Percentiles rank a stretch among this genome's conserved stretches.
These are phyloP conservation scores for Lepilemur ruficaudatus DNA, from an alignment of 2,797 vertebrate genomes.

Conservation along the genomic window DNA sequence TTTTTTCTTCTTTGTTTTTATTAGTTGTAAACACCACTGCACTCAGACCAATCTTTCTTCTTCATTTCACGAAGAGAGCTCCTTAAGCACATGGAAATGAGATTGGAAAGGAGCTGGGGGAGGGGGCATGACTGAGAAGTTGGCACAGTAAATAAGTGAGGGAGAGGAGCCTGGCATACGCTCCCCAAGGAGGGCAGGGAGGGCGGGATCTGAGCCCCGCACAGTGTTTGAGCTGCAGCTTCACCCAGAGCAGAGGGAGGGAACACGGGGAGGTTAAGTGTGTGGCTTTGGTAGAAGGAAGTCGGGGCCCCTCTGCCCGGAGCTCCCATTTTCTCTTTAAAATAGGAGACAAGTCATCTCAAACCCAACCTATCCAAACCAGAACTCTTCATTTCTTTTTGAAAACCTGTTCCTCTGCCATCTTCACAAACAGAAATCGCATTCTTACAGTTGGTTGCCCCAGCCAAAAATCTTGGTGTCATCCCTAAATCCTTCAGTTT, in stretches of 20 bases:
- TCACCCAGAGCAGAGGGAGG: neutral
- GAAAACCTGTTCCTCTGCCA: neutral
- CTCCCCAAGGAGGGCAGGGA: neutral
- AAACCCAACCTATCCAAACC: neutral
- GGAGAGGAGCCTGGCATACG: too few relatives aligned
- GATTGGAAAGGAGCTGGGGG: neutral
- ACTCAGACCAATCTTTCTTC: neutral
- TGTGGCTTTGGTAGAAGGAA: neutral
- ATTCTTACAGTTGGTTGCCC: neutral
- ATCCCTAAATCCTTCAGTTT: neutral
- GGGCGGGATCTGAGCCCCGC: neutral
- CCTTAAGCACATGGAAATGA: neutral
- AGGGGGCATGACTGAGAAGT: neutral
- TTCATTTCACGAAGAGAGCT: neutral
- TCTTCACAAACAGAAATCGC: neutral
- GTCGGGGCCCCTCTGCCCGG: neutral
- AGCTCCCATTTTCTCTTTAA: neutral
- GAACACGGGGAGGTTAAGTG: rapidly evolving
- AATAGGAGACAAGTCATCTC: neutral
- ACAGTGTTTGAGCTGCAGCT: neutral
- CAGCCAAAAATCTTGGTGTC: neutral
- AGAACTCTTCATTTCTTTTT: neutral
- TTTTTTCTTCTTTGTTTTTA: too few relatives aligned
- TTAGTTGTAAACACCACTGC: too few relatives aligned
- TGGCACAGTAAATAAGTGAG: neutral